Evolutionary conservation across 2,797 vertebrate genomes (phyloP).

Genomic region (Lindbergichthys nudifrons): DNA sequence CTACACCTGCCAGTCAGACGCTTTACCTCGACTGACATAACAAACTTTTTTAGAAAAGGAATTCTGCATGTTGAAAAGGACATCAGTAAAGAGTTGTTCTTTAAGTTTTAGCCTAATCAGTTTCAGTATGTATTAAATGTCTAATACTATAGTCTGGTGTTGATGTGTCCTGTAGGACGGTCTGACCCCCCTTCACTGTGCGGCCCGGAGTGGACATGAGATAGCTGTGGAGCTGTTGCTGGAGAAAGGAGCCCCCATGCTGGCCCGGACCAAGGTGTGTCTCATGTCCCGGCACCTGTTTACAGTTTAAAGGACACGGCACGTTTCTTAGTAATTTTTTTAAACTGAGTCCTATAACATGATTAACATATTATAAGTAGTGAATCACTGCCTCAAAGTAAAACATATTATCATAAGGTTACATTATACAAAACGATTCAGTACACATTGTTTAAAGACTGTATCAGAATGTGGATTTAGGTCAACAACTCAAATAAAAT

Average conservation of each 20-base stretch:
- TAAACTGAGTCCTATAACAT: background rate
- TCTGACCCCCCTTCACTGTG: conserved; percentile 96
- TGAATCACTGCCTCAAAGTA: background rate
- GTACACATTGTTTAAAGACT: background rate
- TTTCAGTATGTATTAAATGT: background rate
- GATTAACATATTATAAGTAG: background rate
- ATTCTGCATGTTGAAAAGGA: background rate
- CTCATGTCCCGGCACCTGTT: no score
- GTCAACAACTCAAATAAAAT: background rate
- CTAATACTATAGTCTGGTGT: background rate
- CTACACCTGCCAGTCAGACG: background rate
- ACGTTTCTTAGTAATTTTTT: background rate
- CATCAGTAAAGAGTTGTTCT: background rate
- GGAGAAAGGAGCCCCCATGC: conserved; percentile 94
- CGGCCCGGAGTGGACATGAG: conserved; percentile 96
- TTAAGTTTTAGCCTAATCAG: background rate
- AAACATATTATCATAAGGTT: background rate
- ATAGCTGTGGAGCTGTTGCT: conserved; percentile 93
- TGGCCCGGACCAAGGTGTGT: conserved; percentile 95
- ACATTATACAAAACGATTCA: background rate
- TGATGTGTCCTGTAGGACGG: conserved; percentile 88
- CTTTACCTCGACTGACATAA: background rate
- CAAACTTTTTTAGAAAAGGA: background rate
- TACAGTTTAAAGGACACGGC: background rate
- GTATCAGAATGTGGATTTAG: background rate